Percentiles rank a stretch among this genome's conserved stretches.
phyloP scores from a whole-genome alignment of 92 coral and sea anemone genomes.

The Parazoanthus swiftii region DNA sequence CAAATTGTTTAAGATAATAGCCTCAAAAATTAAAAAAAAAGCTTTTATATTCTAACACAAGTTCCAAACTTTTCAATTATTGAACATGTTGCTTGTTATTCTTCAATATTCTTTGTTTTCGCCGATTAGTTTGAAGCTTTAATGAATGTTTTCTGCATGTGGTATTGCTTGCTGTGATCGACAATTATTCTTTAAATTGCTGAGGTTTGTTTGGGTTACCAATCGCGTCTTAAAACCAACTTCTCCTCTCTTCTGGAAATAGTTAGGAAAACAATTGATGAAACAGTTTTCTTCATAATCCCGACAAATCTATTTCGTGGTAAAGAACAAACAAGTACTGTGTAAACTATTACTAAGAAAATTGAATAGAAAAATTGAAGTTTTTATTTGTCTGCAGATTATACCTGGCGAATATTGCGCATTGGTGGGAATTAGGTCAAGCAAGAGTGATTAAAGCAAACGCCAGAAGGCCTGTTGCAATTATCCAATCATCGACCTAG shows the following conservation, averaged over 20 bases:
- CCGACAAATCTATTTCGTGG: constrained; percentile 23
- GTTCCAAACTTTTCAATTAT: constrained; percentile 10
- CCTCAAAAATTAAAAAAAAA: neutral
- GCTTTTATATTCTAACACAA: neutral
- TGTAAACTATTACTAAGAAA: neutral
- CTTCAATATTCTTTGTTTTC: neutral
- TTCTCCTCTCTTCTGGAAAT: neutral
- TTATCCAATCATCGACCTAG: neutral
- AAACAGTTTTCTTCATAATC: constrained; percentile 8
- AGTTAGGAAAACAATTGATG: neutral
- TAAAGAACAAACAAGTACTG: constrained; percentile 4
- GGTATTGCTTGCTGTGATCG: constrained; percentile 17
- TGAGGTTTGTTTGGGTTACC: neutral
- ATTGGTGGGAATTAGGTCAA: constrained; percentile 12
- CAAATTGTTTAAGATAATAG: neutral
- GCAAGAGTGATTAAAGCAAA: neutral
- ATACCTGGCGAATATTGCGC: neutral
- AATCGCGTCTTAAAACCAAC: neutral
- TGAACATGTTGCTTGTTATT: neutral
- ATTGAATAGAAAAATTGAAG: constrained; percentile 17
- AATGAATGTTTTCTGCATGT: constrained; percentile 13
- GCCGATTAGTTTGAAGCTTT: neutral
- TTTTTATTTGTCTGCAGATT: constrained; percentile 30
- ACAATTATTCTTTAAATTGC: neutral
- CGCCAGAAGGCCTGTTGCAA: neutral